A percentile compares a stretch with the other conserved stretches of the same genome.
These are phyloP conservation scores for Caenorhabditis angaria DNA, from an alignment of 2,888 invertebrate species.

Conservation along the genomic window DNA sequence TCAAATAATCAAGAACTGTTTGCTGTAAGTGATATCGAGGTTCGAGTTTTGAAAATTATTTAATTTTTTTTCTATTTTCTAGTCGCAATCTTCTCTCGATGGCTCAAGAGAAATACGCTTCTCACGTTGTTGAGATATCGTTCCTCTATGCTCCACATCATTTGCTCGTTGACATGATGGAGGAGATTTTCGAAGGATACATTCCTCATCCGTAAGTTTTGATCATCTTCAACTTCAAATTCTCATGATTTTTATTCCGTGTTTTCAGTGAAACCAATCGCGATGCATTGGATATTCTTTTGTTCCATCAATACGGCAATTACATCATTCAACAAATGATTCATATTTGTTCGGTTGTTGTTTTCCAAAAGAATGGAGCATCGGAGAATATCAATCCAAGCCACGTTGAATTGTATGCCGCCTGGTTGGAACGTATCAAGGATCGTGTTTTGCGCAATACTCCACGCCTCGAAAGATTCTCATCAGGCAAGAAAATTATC, in stretches of 20 bases:
- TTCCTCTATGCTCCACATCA: slow-evolving; percentile 46
- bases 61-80: background rate
- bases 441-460: slow-evolving; percentile 32
- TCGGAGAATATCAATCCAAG: slow-evolving; percentile 2
- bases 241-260: background rate
- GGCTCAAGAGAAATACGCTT: slow-evolving; percentile 66
- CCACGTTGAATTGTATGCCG: slow-evolving; percentile 23
- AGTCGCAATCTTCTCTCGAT: slow-evolving; percentile 58
- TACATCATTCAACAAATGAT: slow-evolving; percentile 68
- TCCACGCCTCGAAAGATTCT: slow-evolving; percentile 48
- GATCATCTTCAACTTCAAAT: background rate
- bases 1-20: slow-evolving; percentile 53
- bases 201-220: slow-evolving; percentile 46
- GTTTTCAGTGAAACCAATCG: slow-evolving; percentile 44
- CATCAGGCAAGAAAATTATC: slow-evolving; percentile 67
- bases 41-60: too few relatives aligned
- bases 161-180: slow-evolving; percentile 53
- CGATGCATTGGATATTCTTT: slow-evolving; percentile 60
- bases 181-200: slow-evolving; percentile 64
- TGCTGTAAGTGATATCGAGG: slow-evolving; percentile 47
- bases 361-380: slow-evolving; percentile 4
- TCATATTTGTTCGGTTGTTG: slow-evolving; percentile 44
- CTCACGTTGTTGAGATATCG: slow-evolving; percentile 66
- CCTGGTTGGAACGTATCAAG: slow-evolving; percentile 40
- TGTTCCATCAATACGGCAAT: slow-evolving; percentile 69